Evolutionary conservation across 2,888 invertebrate genomes (phyloP).

Genomic region (Heliconius hortense): DNA sequence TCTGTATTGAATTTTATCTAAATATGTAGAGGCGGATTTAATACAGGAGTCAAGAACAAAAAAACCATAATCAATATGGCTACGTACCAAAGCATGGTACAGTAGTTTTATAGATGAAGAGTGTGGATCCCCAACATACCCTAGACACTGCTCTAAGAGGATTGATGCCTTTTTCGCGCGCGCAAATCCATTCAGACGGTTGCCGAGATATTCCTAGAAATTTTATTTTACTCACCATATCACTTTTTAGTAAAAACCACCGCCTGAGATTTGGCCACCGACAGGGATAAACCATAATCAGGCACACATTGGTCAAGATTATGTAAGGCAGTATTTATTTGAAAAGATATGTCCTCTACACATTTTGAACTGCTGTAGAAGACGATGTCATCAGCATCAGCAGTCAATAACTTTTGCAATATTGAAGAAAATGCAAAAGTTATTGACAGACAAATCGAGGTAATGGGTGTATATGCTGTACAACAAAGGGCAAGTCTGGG

Average conservation of each 20-base stretch:
- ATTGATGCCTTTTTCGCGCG: conserved; percentile 36
- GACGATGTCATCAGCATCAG: conserved; percentile 41
- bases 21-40: no score
- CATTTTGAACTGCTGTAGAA: conserved; percentile 20
- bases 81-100: no score
- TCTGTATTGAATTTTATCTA: no score
- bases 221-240: not conserved
- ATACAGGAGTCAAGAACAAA: no score
- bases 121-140: conserved; percentile 35
- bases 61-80: no score
- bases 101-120: no score
- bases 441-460: no score
- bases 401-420: no score
- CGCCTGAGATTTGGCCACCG: not conserved
- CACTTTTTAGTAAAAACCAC: not conserved
- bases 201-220: not conserved
- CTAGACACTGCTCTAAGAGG: conserved; percentile 34
- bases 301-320: conserved; percentile 13
- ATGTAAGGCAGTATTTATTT: conserved; percentile 4
- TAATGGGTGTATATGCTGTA: conserved; percentile 41
- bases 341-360: conserved; percentile 5
- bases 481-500: conserved; percentile 39
- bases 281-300: conserved; percentile 15
- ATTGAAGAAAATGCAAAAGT: conserved; percentile 19
- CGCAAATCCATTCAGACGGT: conserved; percentile 5